These are phyloP conservation scores for Ellobius talpinus DNA, from an alignment of 2,113 vertebrate genomes.

Conservation along the genomic window DNA sequence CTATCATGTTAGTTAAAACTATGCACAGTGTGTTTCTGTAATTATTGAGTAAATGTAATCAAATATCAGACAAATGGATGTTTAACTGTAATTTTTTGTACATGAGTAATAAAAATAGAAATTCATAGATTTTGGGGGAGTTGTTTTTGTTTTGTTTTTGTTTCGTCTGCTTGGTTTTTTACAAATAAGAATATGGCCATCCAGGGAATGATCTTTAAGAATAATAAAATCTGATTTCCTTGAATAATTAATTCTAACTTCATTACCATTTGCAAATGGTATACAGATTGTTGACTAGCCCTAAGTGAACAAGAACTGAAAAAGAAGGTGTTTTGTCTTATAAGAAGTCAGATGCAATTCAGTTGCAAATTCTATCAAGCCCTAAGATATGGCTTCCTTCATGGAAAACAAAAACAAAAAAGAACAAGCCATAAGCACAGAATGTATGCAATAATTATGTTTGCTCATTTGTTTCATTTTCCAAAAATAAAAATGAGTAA, in stretches of 20 bases:
- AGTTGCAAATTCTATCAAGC: slow-evolving; percentile 30
- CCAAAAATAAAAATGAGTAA: background rate
- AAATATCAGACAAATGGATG: background rate
- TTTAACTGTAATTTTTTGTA: background rate
- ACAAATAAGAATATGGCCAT: background rate
- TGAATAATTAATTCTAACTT: background rate
- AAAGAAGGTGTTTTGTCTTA: slow-evolving; percentile 56
- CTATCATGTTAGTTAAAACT: background rate
- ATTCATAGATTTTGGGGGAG: background rate
- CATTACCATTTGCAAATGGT: background rate
- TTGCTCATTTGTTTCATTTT: background rate
- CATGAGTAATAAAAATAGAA: background rate
- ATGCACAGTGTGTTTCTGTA: background rate
- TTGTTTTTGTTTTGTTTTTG: too few relatives aligned
- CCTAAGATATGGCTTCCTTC: slow-evolving; percentile 49
- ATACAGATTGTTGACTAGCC: background rate
- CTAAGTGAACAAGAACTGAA: slow-evolving; percentile 23
- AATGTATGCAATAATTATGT: background rate
- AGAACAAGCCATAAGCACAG: background rate
- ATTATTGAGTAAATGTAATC: background rate
- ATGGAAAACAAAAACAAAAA: background rate
- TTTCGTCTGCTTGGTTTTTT: background rate
- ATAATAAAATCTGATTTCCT: background rate
- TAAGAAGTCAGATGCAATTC: slow-evolving; percentile 15
- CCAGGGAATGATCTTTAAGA: background rate